Evolutionary conservation across 2,888 invertebrate genomes (phyloP), one percentile per base, ranked within the genome.

Genomic region (Helobdella robusta): DNA sequence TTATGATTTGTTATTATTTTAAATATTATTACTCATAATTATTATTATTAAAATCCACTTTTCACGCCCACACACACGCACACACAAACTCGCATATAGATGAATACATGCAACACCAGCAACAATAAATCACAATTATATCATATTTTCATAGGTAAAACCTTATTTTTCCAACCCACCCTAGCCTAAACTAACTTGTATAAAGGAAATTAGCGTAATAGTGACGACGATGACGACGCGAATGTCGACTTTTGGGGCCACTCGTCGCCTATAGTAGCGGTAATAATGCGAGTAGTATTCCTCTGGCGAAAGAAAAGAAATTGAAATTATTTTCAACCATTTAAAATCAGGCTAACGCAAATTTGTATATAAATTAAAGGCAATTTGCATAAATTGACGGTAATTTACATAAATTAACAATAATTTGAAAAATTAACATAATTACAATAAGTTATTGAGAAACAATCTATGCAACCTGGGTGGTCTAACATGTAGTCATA

Each of bases 401-500:
- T n/a, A n/a, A n/a, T n/a, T n/a, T n/a, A n/a, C n/a, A n/a, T n/a
- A n/a, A n/a, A n/a, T n/a, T n/a, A n/a, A n/a, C n/a, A n/a, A n/a
- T 20, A 25, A n/a, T 60, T 32, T 65, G 6, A 60, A 50, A 50
- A 11, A 28, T 23, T 11, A 8, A 18, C n/a, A 60, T 15, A 15
- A 44, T 44, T 15, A 44, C 15, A 18, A 18, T 44, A 15, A 44
- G 18, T 44, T 56, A 8, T 30, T 25, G 23, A 56, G 40, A 1
- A 35, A 28, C 18, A 35, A 18, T 35, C 6, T n/a, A 23, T 30
- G 30, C 73, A 72, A 78, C 81, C 89, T 2, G 93, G 93, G 81
- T 94, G 88, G 77, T 94, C 93, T 81, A 93, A 82, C 89, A 93
- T 91, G 81, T 93, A 92, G 79, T 93, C 89, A 77, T 93, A 93